These are phyloP conservation scores for Lordiphosa andalusiaca DNA, from an alignment of 2,888 invertebrate species.

Conservation along the genomic window DNA sequence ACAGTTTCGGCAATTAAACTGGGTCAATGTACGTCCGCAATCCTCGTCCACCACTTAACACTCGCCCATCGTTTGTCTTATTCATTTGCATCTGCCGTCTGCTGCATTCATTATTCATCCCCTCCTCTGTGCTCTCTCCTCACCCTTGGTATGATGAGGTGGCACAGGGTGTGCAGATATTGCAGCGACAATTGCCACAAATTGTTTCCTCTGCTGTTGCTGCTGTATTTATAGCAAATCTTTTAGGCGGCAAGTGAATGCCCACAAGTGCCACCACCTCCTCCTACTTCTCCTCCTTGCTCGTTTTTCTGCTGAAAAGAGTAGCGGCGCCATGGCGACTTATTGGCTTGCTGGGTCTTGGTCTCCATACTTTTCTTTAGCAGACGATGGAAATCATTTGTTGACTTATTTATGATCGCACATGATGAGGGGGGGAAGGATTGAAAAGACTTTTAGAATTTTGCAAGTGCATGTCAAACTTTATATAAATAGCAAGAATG, in stretches of 20 bases:
- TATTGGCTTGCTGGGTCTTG: slow-evolving; percentile 31
- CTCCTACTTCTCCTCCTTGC: not conserved
- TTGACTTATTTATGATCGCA: slow-evolving; percentile 43
- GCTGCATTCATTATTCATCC: slow-evolving; percentile 36
- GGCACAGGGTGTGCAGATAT: slow-evolving; percentile 17
- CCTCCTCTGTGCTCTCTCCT: slow-evolving; percentile 1
- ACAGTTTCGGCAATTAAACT: slow-evolving; percentile 45
- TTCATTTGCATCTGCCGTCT: slow-evolving; percentile 51
- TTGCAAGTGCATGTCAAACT: no score
- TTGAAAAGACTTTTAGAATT: not conserved
- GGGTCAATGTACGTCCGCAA: slow-evolving; percentile 64
- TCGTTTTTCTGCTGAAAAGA: no score
- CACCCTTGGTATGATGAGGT: not conserved
- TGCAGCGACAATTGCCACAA: slow-evolving; percentile 66
- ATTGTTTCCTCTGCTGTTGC: slow-evolving; percentile 48
- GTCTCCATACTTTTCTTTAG: not conserved
- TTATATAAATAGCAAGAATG: no score
- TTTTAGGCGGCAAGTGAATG: slow-evolving; percentile 54
- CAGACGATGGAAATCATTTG: slow-evolving; percentile 26
- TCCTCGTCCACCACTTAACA: slow-evolving; percentile 25
- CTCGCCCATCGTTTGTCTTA: slow-evolving; percentile 58
- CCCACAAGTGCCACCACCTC: slow-evolving; percentile 53
- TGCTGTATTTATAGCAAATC: slow-evolving; percentile 42
- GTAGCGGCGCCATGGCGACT: slow-evolving; percentile 13
- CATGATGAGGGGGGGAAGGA: slow-evolving; percentile 8